A percentile compares a stretch with the other conserved stretches of the same genome.
Evolutionary conservation across 64 coral and sea anemone genomes (phyloP).

Genomic region (Montipora sp.): DNA sequence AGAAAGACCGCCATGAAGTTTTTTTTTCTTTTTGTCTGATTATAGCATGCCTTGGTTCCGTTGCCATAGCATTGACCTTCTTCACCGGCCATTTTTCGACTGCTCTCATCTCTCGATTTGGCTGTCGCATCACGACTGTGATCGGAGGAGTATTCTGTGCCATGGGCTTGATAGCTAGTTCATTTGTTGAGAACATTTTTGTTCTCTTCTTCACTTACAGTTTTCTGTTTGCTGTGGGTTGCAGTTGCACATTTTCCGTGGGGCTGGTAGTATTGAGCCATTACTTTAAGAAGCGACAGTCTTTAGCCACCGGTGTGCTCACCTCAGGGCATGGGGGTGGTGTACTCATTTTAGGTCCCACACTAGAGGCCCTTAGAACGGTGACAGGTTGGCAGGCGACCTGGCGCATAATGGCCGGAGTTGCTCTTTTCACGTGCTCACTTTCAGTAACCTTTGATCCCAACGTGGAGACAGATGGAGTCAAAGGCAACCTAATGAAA

Average conservation of each 20-base stretch:
- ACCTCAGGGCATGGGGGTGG: too few relatives aligned
- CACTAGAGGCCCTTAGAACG: too few relatives aligned
- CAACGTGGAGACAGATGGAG: too few relatives aligned
- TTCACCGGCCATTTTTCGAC: constrained; percentile 45
- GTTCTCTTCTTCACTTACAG: constrained; percentile 60
- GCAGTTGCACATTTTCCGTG: constrained; percentile 43
- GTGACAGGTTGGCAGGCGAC: too few relatives aligned
- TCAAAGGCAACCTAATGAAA: too few relatives aligned
- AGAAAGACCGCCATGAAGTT: too few relatives aligned
- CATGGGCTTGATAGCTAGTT: constrained; percentile 14
- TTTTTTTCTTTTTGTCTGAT: background rate
- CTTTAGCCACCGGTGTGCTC: too few relatives aligned
- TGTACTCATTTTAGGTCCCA: too few relatives aligned
- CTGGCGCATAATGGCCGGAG: too few relatives aligned
- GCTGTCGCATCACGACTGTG: constrained; percentile 59
- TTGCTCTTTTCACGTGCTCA: too few relatives aligned
- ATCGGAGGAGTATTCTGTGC: constrained; percentile 46
- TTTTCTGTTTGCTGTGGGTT: constrained; percentile 42
- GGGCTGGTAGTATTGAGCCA: constrained; percentile 46
- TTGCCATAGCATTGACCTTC: constrained; percentile 43
- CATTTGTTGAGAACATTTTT: constrained; percentile 45
- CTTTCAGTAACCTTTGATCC: too few relatives aligned
- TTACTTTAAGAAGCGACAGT: constrained; percentile 37
- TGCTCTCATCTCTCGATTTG: constrained; percentile 36
- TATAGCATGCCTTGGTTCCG: constrained; percentile 57